phyloP scores from a whole-genome alignment of 1,140 invertebrate species.

The Latrodectus geometricus region DNA sequence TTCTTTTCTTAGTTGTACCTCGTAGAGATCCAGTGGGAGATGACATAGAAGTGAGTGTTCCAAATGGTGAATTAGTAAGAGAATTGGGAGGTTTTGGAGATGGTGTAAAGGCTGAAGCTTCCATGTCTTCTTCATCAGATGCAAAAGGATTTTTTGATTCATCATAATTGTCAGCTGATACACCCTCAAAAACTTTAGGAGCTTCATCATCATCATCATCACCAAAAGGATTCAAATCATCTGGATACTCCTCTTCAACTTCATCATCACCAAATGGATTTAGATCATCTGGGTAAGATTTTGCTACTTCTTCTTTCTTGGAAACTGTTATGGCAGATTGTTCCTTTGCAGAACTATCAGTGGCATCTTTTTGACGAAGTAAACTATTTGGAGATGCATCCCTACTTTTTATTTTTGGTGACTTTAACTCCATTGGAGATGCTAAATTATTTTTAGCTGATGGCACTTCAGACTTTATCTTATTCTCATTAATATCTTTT shows the following conservation, averaged over 20 bases:
- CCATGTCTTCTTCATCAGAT: constrained; percentile 53
- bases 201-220: constrained; percentile 64
- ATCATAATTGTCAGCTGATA: constrained; percentile 64
- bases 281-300: background rate
- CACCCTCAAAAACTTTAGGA: constrained; percentile 59
- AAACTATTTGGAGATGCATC: no score
- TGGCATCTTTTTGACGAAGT: no score
- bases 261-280: constrained; percentile 60
- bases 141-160: constrained; percentile 78
- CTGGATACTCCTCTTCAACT: constrained; percentile 66
- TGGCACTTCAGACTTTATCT: no score
- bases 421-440: no score
- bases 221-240: constrained; percentile 61
- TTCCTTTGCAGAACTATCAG: no score
- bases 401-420: no score
- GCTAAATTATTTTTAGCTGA: no score
- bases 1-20: constrained; percentile 75
- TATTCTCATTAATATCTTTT: no score
- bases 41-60: background rate
- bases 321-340: background rate
- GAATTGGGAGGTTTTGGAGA: background rate
- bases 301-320: background rate
- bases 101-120: constrained; percentile 8
- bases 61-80: background rate
- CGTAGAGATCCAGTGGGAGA: constrained; percentile 73